Evolutionary conservation across 1,140 invertebrate species (phyloP).

Genomic region (Cydia pomonella): DNA sequence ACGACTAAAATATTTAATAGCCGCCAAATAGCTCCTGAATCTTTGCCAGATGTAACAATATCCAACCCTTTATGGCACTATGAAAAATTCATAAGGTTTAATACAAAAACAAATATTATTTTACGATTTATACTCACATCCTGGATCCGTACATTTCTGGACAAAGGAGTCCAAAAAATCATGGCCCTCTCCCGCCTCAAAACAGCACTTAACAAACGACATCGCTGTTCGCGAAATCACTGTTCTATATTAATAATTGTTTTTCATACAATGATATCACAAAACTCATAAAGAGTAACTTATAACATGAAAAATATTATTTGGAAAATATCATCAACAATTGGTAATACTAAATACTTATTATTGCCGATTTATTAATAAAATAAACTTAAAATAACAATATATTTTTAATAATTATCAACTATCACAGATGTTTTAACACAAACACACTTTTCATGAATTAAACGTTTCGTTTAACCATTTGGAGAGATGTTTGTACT

Average conservation of each 20-base stretch:
- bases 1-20: slow-evolving; percentile 4
- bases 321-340: background rate
- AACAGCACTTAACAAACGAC: slow-evolving; percentile 89
- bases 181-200: slow-evolving; percentile 85
- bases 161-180: slow-evolving; percentile 87
- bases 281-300: background rate
- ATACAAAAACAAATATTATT: background rate
- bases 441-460: slow-evolving; percentile 29
- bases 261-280: background rate
- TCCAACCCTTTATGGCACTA: slow-evolving; percentile 29
- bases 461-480: slow-evolving; percentile 1
- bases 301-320: slow-evolving; percentile 7
- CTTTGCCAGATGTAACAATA: slow-evolving; percentile 29
- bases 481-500: slow-evolving; percentile 18
- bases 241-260: background rate
- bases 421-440: slow-evolving; percentile 28
- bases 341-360: background rate
- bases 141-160: slow-evolving; percentile 89
- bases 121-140: slow-evolving; percentile 84
- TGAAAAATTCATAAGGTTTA: background rate
- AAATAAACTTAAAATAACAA: background rate
- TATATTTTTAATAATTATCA: slow-evolving; percentile 17
- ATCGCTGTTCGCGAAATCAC: slow-evolving; percentile 72
- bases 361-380: slow-evolving; percentile 18
- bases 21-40: slow-evolving; percentile 5